A percentile compares a stretch with the other conserved stretches of the same genome.
Conservation (phyloP, 1,140 invertebrate genomes). For the Gerris buenoi region DNA sequence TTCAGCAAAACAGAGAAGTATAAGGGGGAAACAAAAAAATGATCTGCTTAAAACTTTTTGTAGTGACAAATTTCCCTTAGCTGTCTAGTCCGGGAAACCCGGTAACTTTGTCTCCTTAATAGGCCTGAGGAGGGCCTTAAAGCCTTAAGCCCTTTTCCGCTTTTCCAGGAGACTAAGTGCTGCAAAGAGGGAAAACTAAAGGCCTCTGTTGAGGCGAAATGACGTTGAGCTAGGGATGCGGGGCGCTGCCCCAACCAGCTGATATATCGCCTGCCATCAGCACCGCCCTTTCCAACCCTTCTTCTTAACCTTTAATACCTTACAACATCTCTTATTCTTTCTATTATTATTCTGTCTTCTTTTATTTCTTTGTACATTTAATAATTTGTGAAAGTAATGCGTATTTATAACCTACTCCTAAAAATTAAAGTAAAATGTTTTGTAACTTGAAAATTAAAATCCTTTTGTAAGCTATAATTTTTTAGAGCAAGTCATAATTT, state of each 20-base stretch:
- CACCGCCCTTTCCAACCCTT: too few relatives aligned
- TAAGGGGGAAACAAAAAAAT: too few relatives aligned
- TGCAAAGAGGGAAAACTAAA: not conserved
- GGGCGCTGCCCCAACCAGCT: not conserved
- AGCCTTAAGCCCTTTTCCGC: not conserved
- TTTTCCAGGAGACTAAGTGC: not conserved
- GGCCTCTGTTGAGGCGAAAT: not conserved
- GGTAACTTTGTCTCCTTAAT: not conserved
- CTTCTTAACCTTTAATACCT: not conserved
- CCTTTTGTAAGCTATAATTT: too few relatives aligned
- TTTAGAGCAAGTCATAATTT: too few relatives aligned
- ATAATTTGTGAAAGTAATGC: too few relatives aligned
- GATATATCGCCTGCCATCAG: not conserved
- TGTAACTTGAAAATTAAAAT: too few relatives aligned
- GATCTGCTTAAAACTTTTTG: not conserved
- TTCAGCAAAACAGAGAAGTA: too few relatives aligned
- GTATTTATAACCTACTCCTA: too few relatives aligned
- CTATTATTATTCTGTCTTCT: too few relatives aligned
- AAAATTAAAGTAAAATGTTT: too few relatives aligned
- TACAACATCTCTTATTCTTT: not conserved
- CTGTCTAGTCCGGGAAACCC: not conserved
- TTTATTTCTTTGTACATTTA: too few relatives aligned
- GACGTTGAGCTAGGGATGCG: not conserved
- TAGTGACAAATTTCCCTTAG: not conserved
- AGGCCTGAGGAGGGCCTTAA: not conserved